phyloP scores from a whole-genome alignment of 1,140 invertebrate genomes.

The Dermatophagoides farinae region DNA sequence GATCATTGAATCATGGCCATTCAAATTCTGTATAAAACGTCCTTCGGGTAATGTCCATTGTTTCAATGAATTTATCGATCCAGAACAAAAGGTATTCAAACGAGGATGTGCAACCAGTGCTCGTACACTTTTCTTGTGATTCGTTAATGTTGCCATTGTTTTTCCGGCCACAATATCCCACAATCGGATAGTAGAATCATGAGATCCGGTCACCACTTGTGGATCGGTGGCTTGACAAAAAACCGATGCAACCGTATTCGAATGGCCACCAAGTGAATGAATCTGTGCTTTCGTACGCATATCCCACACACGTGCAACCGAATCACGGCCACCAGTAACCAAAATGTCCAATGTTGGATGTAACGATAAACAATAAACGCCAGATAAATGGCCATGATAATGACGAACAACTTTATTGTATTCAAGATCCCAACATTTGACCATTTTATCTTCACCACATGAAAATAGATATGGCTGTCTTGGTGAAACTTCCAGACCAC shows the following conservation, averaged over 20 bases:
- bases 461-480: slow-evolving; percentile 96
- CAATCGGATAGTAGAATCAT: slow-evolving; percentile 55
- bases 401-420: slow-evolving; percentile 97
- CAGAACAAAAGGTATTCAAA: slow-evolving; percentile 87
- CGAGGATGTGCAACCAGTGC: slow-evolving; percentile 75
- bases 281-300: slow-evolving; percentile 86
- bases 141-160: slow-evolving; percentile 80
- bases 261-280: slow-evolving; percentile 85
- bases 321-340: slow-evolving; percentile 79
- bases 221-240: slow-evolving; percentile 78
- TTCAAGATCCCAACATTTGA: slow-evolving; percentile 99
- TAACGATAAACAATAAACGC: slow-evolving; percentile 75
- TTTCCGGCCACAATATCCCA: slow-evolving; percentile 96
- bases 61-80: slow-evolving; percentile 95
- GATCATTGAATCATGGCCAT: slow-evolving; percentile 91
- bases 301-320: slow-evolving; percentile 56
- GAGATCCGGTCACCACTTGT: slow-evolving; percentile 50
- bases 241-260: slow-evolving; percentile 87
- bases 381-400: slow-evolving; percentile 96
- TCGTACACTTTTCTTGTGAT: slow-evolving; percentile 96
- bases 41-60: slow-evolving; percentile 98
- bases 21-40: slow-evolving; percentile 90
- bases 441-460: slow-evolving; percentile 95
- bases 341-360: slow-evolving; percentile 92
- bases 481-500: slow-evolving; percentile 76